Evolutionary conservation across 1,140 invertebrate genomes (phyloP), one percentile per base, ranked within the genome.

Genomic region (Ephestia elutella): DNA sequence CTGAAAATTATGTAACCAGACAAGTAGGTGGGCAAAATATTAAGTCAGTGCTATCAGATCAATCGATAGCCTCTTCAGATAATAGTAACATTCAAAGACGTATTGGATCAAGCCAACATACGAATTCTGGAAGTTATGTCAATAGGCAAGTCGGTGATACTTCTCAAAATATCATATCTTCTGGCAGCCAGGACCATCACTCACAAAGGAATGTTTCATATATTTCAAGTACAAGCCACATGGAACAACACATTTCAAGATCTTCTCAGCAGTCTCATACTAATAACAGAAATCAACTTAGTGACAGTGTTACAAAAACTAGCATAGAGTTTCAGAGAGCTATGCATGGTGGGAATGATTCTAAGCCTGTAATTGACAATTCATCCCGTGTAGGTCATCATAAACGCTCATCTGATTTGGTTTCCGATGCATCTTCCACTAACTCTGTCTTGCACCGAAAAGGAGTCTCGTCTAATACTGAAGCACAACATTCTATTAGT

Each of bases 381-480:
- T 64, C 79, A 28, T 62, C 68, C 19, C 77, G 78, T 17, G 66
- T 68, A 50, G 82, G 82, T 15, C 90, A 90, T 59, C 92, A 93
- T 68, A 93, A 94, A 66, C 90, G 93, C 11, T 93, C 93, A 65
- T 95, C 92, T 49, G 90, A 95, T 19, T 92, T 96, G 53, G 92
- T 93, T 0, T 93, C 93, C 0, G 91, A 93, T n/a, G 90, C 92
- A 0, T 92, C 95, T 68, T 90, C 94, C 0, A 92, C 87, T 25
- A 96, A 96, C 66, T 90, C 94, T 17, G 92, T 96, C 18, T 90
- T 96, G 4, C 94, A 95, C 76, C 90, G 95, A 11, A 94, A 94
- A 71, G 92, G 92, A 19, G 81, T 90, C 11, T 90, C 91, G 1
- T 89, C 90, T 51, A 85, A 86, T 5, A 86, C 78, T 9, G 92